phyloP scores from a whole-genome alignment of 1,140 invertebrate genomes.

The Penaeus vannamei region DNA sequence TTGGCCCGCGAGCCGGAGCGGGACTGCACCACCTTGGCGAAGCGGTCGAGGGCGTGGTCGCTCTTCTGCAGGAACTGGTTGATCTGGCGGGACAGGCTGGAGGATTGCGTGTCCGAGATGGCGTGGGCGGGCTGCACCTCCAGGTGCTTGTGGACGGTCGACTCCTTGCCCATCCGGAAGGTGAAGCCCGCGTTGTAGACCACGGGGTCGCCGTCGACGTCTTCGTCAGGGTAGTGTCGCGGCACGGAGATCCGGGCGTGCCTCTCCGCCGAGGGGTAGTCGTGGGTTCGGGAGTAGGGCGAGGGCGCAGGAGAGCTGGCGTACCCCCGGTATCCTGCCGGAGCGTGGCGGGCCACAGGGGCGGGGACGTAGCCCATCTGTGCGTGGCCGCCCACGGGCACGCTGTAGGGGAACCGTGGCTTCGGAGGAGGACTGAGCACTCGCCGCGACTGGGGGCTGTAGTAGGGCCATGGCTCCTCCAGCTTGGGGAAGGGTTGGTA shows the following conservation, averaged over 20 bases:
- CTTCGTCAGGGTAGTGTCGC: slow-evolving; percentile 43
- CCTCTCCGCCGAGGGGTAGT: background rate
- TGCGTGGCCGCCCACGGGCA: background rate
- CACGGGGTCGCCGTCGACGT: slow-evolving; percentile 77
- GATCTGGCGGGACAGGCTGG: slow-evolving; percentile 82
- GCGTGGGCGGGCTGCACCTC: slow-evolving; percentile 81
- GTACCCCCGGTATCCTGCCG: background rate
- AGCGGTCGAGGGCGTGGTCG: slow-evolving; percentile 89
- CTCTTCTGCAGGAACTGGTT: slow-evolving; percentile 84
- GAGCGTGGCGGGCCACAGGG: background rate
- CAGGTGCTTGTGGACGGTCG: slow-evolving; percentile 67
- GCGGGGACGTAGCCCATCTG: slow-evolving; percentile 35
- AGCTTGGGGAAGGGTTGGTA: slow-evolving; percentile 35
- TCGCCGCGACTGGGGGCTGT: slow-evolving; percentile 26
- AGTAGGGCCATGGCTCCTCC: slow-evolving; percentile 30
- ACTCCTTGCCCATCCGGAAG: slow-evolving; percentile 79
- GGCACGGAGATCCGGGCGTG: slow-evolving; percentile 11
- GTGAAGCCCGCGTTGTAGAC: slow-evolving; percentile 86
- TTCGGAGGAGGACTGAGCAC: slow-evolving; percentile 32
- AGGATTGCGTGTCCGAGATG: slow-evolving; percentile 81
- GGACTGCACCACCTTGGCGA: slow-evolving; percentile 74
- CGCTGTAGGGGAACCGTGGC: slow-evolving; percentile 52
- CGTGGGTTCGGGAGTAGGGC: background rate
- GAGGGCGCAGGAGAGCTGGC: background rate
- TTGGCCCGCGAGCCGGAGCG: slow-evolving; percentile 39